Percentiles rank a stretch among this genome's conserved stretches.
These are phyloP conservation scores for Gambusia yucatana DNA, from an alignment of 2,797 vertebrate genomes.

Conservation along the genomic window DNA sequence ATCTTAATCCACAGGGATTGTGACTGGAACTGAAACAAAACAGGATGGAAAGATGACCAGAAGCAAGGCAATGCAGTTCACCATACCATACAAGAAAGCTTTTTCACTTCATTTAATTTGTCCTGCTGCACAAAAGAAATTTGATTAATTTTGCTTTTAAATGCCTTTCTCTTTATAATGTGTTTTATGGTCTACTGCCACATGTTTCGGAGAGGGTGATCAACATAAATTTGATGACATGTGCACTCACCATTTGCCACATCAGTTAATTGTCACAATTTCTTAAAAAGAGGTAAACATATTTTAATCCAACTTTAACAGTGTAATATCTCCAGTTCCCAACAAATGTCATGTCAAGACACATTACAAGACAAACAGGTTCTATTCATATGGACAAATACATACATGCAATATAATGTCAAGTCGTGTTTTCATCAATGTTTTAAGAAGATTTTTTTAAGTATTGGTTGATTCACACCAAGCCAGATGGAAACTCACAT, in stretches of 20 bases:
- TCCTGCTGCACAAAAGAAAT: background rate
- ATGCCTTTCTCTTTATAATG: background rate
- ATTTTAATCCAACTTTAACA: background rate
- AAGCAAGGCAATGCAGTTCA: background rate
- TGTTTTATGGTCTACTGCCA: background rate
- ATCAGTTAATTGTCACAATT: background rate
- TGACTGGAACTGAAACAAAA: background rate
- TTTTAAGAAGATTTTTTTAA: too few relatives aligned
- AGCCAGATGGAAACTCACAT: too few relatives aligned
- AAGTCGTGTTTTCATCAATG: too few relatives aligned
- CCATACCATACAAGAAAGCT: background rate
- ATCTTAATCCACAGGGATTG: background rate
- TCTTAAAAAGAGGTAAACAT: background rate
- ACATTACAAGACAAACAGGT: background rate
- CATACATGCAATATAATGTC: background rate
- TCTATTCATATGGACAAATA: background rate
- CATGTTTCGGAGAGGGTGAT: background rate
- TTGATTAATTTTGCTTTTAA: background rate
- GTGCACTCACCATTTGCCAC: background rate
- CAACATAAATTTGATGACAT: background rate
- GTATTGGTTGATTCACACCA: too few relatives aligned
- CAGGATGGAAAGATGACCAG: background rate
- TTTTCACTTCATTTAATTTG: background rate
- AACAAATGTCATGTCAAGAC: background rate
- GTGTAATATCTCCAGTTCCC: background rate